Percentiles rank a stretch among this genome's conserved stretches.
Evolutionary conservation across 1,140 invertebrate genomes (phyloP).

Genomic region (Zaprionus tsacasi): DNA sequence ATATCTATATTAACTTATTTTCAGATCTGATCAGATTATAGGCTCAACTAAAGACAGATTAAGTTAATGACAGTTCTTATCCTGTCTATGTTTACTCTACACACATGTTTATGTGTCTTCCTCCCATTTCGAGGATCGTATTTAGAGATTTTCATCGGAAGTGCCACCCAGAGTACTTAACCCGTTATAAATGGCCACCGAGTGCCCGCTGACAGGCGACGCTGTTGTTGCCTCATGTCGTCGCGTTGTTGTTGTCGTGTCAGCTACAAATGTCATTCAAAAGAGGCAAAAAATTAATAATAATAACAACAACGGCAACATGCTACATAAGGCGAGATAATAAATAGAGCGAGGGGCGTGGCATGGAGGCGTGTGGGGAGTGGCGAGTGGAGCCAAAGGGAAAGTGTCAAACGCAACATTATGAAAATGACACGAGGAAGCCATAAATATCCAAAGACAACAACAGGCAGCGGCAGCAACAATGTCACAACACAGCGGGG

Average conservation of each 20-base stretch:
- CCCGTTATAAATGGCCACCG: conserved; percentile 65
- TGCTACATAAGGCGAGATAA: conserved; percentile 66
- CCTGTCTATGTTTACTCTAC: neutral
- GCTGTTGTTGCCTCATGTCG: conserved; percentile 9
- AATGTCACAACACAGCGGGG: conserved; percentile 72
- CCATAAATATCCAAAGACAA: conserved; percentile 77
- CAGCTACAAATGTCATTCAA: conserved; percentile 55
- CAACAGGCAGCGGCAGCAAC: conserved; percentile 60
- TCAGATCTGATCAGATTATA: neutral
- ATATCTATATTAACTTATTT: too few relatives aligned
- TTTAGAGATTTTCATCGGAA: conserved; percentile 9
- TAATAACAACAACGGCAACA: conserved; percentile 44
- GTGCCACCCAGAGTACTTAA: conserved; percentile 12
- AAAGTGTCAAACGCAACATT: conserved; percentile 83
- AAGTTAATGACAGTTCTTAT: neutral
- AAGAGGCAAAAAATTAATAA: conserved; percentile 50
- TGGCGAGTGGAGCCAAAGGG: conserved; percentile 53
- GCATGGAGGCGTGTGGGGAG: neutral
- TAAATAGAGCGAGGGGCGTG: conserved; percentile 22
- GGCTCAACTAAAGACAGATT: neutral
- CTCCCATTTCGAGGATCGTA: conserved; percentile 7
- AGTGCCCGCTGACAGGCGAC: conserved; percentile 76
- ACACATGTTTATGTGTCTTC: neutral
- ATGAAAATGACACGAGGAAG: conserved; percentile 83
- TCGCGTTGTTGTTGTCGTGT: too few relatives aligned